Conservation (phyloP, 1,140 invertebrate genomes). For the Caenorhabditis briggsae region DNA sequence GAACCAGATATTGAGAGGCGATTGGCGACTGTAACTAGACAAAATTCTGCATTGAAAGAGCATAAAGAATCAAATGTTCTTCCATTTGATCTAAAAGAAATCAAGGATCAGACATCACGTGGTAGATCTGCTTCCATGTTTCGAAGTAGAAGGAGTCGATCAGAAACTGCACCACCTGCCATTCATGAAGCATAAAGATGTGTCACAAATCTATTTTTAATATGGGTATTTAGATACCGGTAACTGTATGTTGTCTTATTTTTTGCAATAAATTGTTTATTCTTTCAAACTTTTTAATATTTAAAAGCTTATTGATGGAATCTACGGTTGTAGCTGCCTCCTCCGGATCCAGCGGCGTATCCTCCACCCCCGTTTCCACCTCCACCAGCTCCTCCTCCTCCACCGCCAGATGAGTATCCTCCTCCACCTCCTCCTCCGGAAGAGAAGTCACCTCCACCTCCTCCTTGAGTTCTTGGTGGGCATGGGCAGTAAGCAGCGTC, state of each 20-base stretch:
- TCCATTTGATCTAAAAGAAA: slow-evolving; percentile 46
- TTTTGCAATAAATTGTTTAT: slow-evolving; percentile 30
- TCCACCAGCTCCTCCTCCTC: background rate
- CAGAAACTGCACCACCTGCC: slow-evolving; percentile 18
- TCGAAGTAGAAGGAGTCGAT: slow-evolving; percentile 28
- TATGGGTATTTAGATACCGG: slow-evolving; percentile 50
- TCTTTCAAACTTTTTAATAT: background rate
- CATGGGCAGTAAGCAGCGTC: slow-evolving; percentile 45
- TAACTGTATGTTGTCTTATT: background rate
- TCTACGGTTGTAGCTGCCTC: slow-evolving; percentile 31
- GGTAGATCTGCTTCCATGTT: slow-evolving; percentile 41
- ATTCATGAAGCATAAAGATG: slow-evolving; percentile 34
- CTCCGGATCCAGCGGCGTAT: slow-evolving; percentile 34
- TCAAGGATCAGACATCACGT: slow-evolving; percentile 44
- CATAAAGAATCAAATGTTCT: slow-evolving; percentile 9
- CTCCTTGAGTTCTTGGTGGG: slow-evolving; percentile 44
- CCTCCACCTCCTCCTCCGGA: slow-evolving; percentile 23
- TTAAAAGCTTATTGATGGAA: slow-evolving; percentile 19
- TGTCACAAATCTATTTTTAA: background rate
- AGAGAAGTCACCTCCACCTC: slow-evolving; percentile 21
- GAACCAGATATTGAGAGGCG: slow-evolving; percentile 44
- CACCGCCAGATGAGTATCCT: background rate
- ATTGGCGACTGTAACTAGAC: slow-evolving; percentile 20
- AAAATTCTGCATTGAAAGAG: slow-evolving; percentile 34
- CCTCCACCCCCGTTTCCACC: background rate